Percentiles rank a stretch among this genome's conserved stretches.
These are phyloP conservation scores for Ciona savignyi DNA, from an alignment of 23 tunicate species.

Conservation along the genomic window DNA sequence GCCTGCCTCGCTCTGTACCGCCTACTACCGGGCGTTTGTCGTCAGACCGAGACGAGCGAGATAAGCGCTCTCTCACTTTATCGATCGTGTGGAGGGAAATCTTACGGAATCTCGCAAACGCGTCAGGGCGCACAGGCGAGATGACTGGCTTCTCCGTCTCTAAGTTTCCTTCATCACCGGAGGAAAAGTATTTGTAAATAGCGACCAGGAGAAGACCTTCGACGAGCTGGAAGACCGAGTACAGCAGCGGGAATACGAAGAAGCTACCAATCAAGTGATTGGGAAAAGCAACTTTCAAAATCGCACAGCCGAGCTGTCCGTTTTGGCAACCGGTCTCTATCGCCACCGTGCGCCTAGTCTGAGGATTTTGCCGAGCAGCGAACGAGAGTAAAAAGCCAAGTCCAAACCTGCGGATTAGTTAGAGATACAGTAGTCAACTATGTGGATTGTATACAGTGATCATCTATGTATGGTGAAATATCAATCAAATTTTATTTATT, in stretches of 20 bases:
- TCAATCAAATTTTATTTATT: too few species aligned
- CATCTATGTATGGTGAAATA: too few species aligned
- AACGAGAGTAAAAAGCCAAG: slow-evolving; percentile 23
- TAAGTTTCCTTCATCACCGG: slow-evolving; percentile 5
- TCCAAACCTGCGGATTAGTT: slow-evolving; percentile 30
- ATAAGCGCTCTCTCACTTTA: slow-evolving; percentile 12
- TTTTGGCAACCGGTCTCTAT: slow-evolving; percentile 45
- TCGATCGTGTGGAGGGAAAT: slow-evolving; percentile 36
- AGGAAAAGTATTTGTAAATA: slow-evolving; percentile 4
- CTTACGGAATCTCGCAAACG: slow-evolving; percentile 17
- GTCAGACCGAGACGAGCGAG: neutral
- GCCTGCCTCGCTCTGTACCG: neutral
- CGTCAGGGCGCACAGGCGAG: slow-evolving; percentile 1
- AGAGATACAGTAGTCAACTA: too few species aligned
- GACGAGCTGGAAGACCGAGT: slow-evolving; percentile 30
- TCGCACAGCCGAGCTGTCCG: slow-evolving; percentile 38
- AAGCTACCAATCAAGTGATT: slow-evolving; percentile 32
- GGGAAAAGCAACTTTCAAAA: slow-evolving; percentile 37
- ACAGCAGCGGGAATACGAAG: slow-evolving; percentile 35
- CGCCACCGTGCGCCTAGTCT: slow-evolving; percentile 46
- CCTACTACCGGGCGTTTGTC: neutral
- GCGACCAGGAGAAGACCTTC: slow-evolving; percentile 31
- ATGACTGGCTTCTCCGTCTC: slow-evolving; percentile 4
- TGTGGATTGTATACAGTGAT: too few species aligned
- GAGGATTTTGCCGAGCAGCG: slow-evolving; percentile 1